These are phyloP conservation scores for Xyrauchen texanus DNA, from an alignment of 2,113 vertebrate genomes.

Conservation along the genomic window DNA sequence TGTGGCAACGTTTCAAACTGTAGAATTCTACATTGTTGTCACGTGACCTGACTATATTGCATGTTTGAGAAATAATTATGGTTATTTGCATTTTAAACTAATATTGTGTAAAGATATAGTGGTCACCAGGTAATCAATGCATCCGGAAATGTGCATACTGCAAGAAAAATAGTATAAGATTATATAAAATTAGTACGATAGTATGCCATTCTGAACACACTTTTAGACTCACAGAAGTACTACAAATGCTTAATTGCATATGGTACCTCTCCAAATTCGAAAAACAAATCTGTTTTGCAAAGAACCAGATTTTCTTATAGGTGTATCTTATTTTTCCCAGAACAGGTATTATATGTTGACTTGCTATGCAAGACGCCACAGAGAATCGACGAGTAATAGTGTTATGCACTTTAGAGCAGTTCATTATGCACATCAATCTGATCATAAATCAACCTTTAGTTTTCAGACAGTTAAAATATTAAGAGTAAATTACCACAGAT, in stretches of 20 bases:
- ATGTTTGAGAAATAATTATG: background rate
- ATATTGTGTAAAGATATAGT: background rate
- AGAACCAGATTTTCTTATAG: background rate
- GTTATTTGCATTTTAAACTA: background rate
- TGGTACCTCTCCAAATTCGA: too few relatives aligned
- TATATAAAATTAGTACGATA: slow-evolving; percentile 7
- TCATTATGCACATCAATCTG: slow-evolving; percentile 54
- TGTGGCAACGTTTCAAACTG: background rate
- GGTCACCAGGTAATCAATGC: background rate
- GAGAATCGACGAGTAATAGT: slow-evolving; percentile 38
- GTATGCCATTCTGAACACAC: slow-evolving; percentile 22
- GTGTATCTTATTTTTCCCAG: slow-evolving; percentile 7
- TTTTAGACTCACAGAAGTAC: background rate
- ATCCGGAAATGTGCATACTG: background rate
- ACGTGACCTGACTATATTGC: background rate
- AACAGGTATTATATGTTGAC: slow-evolving; percentile 46
- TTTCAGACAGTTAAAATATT: slow-evolving; percentile 9
- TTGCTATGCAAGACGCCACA: slow-evolving; percentile 61
- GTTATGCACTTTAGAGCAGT: slow-evolving; percentile 62
- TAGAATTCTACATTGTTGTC: background rate
- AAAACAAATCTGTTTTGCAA: too few relatives aligned
- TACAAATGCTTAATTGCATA: background rate
- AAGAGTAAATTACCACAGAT: background rate
- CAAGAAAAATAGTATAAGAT: background rate
- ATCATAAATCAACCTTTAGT: slow-evolving; percentile 10